Base-by-base conservation (phyloP, 2,888 invertebrate species). In the Pachycephus smyrnensis region DNA sequence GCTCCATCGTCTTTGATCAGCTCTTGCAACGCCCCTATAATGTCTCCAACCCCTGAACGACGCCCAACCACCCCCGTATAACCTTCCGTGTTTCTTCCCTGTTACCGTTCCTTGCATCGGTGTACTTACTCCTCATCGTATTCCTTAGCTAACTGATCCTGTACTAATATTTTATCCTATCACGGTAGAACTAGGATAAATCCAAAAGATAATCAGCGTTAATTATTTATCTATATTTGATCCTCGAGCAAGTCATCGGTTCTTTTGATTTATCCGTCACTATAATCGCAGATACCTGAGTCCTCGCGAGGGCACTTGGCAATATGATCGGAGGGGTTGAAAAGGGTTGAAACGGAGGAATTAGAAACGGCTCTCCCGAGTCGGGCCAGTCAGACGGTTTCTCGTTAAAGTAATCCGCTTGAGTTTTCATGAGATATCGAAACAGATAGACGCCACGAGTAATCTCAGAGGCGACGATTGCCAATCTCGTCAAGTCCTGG, bases 1-100 rank as follows among this genome's bases (percentile, higher is more conserved):
- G 90, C 89, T 86, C 86, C 88, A 89, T 89, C 89, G 89, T 89
- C 89, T 90, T 90, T 90, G 90, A 90, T 90, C 90, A 90, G 90
- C 87, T 88, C 87, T 88, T 84, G 85, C 89, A 85, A 88, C 89
- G 88, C 87, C 87, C 88, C 88, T 86, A 84, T 89, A 89, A 90
- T 87, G 88, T 89, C 86, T 78, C 78, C 80, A 78, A 77, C 80
- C 79, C 76, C 79, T 75, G 55, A 37, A 73, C 80, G 79, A 77
- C 69, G 79, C 78, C 78, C 75, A 77, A 78, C 74, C 76, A 73
- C 55, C 74, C 36, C 80, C 35, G 73, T 76, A 77, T 73, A 79
- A 33, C 73, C 76, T 80, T 80, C 76, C 80, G 77, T 82, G 81
- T 82, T 83, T 82, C 82, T 80, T 82, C 80, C 71, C 69, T 74